Conservation (phyloP, 2,797 vertebrate genomes). For the Pangasius djambal region DNA sequence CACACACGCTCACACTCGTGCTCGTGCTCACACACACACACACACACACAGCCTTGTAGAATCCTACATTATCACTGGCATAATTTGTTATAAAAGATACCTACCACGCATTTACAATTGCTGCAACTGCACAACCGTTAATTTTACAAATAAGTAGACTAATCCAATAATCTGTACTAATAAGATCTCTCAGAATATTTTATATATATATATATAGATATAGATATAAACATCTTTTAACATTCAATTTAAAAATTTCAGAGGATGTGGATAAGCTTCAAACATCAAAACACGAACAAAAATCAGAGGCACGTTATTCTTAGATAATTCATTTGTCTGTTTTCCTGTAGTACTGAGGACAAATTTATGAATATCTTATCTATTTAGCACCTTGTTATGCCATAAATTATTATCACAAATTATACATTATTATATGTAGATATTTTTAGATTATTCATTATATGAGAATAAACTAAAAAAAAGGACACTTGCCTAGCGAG, state of each 20-base stretch:
- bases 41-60: not conserved
- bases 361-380: not conserved
- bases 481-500: not conserved
- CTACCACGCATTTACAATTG: not conserved
- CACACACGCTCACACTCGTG: not conserved
- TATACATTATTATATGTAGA: not conserved
- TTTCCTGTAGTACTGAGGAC: not conserved
- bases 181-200: not conserved
- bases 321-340: not conserved
- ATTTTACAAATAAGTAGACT: not conserved
- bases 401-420: not conserved
- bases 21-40: not conserved
- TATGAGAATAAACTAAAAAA: not conserved
- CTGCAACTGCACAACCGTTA: not conserved
- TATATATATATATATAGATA: not conserved
- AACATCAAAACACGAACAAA: not conserved
- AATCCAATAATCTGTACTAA: not conserved
- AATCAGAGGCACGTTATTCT: not conserved
- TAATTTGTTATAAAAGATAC: not conserved
- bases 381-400: not conserved
- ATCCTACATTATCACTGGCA: constrained; percentile 10
- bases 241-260: not conserved
- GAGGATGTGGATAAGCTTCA: not conserved
- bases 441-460: not conserved
- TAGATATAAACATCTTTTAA: not conserved